A percentile compares a stretch with the other conserved stretches of the same genome.
phyloP scores from a whole-genome alignment of 2,113 vertebrate genomes.

The Phalacrocorax aristotelis region DNA sequence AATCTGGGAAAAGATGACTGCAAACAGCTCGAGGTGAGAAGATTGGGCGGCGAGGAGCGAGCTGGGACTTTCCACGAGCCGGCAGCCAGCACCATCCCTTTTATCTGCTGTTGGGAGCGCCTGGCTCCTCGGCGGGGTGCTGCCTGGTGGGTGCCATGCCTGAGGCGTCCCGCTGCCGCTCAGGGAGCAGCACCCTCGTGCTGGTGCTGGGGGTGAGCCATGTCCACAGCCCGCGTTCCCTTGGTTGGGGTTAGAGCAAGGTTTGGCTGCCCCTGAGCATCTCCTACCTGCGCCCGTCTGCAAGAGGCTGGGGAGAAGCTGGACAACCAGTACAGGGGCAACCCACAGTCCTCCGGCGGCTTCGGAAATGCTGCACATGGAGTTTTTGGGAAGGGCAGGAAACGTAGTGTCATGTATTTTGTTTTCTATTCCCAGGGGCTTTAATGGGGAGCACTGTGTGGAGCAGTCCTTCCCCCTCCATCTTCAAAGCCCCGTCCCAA shows the following conservation, averaged over 20 bases:
- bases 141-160: background rate
- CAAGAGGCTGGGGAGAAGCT: background rate
- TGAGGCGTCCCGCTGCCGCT: fast-evolving
- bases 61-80: slow-evolving; percentile 20
- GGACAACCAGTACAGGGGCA: background rate
- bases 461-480: background rate
- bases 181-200: background rate
- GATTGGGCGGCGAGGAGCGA: fast-evolving
- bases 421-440: background rate
- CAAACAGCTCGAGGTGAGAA: slow-evolving; percentile 21
- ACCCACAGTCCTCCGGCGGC: fast-evolving
- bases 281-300: background rate
- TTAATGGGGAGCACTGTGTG: fast-evolving
- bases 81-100: background rate
- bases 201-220: background rate
- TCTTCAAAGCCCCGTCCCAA: background rate
- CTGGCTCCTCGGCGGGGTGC: background rate
- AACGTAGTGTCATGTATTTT: background rate
- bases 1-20: background rate
- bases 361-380: background rate
- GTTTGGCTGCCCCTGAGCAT: background rate
- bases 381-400: background rate
- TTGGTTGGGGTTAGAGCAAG: background rate
- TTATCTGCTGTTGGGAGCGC: background rate
- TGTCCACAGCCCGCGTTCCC: fast-evolving